These are phyloP conservation scores for Scaptomyza cyrtandrae DNA, from an alignment of 2,888 invertebrate species.

Conservation along the genomic window DNA sequence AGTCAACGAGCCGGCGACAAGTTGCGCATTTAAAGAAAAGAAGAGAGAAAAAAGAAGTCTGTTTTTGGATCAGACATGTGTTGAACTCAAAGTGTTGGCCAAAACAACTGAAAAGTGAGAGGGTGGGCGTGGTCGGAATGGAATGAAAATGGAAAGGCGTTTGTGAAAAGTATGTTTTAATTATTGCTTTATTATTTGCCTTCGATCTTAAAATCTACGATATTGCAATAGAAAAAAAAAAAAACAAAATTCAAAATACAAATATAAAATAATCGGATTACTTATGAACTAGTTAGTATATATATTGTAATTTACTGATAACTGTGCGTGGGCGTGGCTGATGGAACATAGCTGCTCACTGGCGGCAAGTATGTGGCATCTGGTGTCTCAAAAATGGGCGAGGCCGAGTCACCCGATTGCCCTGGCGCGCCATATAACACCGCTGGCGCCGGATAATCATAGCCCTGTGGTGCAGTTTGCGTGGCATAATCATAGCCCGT, in stretches of 20 bases:
- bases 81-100: not conserved
- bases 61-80: not conserved
- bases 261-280: not conserved
- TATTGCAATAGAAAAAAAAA: constrained; percentile 15
- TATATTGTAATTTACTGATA: constrained; percentile 61
- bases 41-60: not conserved
- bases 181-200: constrained; percentile 9
- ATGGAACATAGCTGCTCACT: constrained; percentile 49
- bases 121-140: constrained; percentile 26
- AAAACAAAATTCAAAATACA: constrained; percentile 5
- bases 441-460: constrained; percentile 66
- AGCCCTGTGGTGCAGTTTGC: constrained; percentile 60
- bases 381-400: constrained; percentile 64
- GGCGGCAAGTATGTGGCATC: constrained; percentile 70
- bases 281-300: constrained; percentile 11
- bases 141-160: too few relatives aligned
- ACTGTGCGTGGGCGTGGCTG: constrained; percentile 57
- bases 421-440: constrained; percentile 62
- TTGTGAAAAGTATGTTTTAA: not conserved
- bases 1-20: constrained; percentile 23
- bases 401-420: constrained; percentile 59
- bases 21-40: constrained; percentile 36
- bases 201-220: not conserved
- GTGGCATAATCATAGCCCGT: constrained; percentile 51
- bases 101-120: constrained; percentile 7